phyloP scores from a whole-genome alignment of 2,797 vertebrate species.

The Danio albolineatus region DNA sequence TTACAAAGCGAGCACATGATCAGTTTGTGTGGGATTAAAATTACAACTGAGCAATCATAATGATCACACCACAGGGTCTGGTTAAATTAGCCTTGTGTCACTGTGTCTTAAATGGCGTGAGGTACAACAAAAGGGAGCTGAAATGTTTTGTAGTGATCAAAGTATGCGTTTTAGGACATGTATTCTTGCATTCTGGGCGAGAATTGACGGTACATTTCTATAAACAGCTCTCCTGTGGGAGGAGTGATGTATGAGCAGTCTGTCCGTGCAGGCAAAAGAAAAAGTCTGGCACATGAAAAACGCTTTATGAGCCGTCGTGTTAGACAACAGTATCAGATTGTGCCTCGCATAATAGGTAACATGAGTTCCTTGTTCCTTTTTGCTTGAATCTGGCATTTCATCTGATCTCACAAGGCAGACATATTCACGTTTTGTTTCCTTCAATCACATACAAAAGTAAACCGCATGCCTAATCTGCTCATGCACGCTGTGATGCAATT shows the following conservation, averaged over 20 bases:
- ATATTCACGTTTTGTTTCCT: not conserved
- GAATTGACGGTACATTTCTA: conserved; percentile 30
- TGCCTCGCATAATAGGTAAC: not conserved
- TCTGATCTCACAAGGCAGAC: conserved; percentile 7
- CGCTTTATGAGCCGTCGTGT: conserved; percentile 1
- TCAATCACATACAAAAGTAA: conserved; percentile 10
- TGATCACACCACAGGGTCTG: not conserved
- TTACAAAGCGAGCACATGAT: not conserved
- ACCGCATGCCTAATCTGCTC: conserved; percentile 14
- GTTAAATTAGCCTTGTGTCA: not conserved
- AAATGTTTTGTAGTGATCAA: not conserved
- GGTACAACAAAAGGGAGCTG: not conserved
- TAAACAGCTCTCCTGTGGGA: conserved; percentile 48
- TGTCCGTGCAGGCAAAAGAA: conserved; percentile 29
- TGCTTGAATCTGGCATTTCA: not conserved
- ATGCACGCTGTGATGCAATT: conserved; percentile 13
- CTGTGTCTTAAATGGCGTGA: not conserved
- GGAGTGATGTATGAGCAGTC: conserved; percentile 34
- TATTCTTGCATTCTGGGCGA: conserved; percentile 31
- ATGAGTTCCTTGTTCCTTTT: conserved; percentile 4
- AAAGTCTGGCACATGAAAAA: conserved; percentile 30
- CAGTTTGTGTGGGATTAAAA: not conserved
- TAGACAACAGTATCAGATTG: not conserved
- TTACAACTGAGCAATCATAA: not conserved
- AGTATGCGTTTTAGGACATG: conserved; percentile 3